Evolutionary conservation across 1,140 invertebrate species (phyloP), one percentile per base, ranked within the genome.

Genomic region (Conus betulinus): DNA sequence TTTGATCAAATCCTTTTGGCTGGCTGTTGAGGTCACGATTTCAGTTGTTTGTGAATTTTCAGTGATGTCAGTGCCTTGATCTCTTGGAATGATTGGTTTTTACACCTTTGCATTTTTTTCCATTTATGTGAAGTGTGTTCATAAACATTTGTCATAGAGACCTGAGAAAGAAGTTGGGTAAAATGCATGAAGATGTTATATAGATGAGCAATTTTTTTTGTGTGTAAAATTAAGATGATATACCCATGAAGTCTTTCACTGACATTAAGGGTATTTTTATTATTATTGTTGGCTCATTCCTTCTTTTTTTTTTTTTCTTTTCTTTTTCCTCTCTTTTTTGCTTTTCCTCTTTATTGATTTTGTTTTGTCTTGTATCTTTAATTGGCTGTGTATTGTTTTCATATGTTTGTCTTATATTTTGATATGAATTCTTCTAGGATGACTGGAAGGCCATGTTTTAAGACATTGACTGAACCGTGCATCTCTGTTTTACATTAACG

Each of bases 191-290:
- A 20, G 4, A 63, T 63, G 60, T 63, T 63, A 13, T 63, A 63
- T 39, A 39, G 39, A 39, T 39, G 39, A 39, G 39, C 60, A 63
- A 63, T 63, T 63, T 63, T 63, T 63, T 63, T 63, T 63, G 17
- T 39, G 39, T 39, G 39, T 39, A 39, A 39, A 39, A 39, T 3
- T 39, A 39, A 39, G 39, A 39, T 39, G 3, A 20, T 71, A 71
- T 71, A 71, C 67, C 67, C 67, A 71, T 13, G 20, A 23, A 71
- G 67, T 71, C 67, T 71, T 71, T 71, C 67, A 71, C 20, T 71
- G 67, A 71, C 67, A 71, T n/a, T 23, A 71, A 71, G 67, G 67
- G 67, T 71, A 71, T 71, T 71, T 71, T 71, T 71, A 7, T 71
- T 23, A 20, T 71, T 23, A 23, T 71, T 71, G 13, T 71, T 63